phyloP scores from a whole-genome alignment of 1,140 invertebrate genomes.

The Bilobella aurantiaca region DNA sequence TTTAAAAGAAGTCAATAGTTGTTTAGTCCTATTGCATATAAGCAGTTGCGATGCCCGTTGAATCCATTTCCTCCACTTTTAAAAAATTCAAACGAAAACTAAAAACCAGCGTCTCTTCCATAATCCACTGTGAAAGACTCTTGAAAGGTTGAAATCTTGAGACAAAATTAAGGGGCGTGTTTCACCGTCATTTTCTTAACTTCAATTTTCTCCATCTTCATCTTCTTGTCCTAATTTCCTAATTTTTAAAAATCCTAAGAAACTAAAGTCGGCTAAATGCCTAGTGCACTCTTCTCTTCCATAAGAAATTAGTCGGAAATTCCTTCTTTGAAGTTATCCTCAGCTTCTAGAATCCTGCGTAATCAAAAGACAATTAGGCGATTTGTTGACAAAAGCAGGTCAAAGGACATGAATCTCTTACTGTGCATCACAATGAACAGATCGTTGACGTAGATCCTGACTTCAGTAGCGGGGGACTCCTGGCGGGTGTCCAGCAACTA shows the following conservation, averaged over 20 bases:
- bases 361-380: background rate
- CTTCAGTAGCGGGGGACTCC: constrained; percentile 63
- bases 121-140: background rate
- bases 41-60: background rate
- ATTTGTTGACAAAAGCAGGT: no score
- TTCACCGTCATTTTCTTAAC: background rate
- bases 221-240: no score
- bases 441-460: constrained; percentile 18
- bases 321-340: background rate
- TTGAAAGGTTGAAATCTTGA: background rate
- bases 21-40: no score
- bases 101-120: background rate
- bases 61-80: background rate
- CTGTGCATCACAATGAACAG: constrained; percentile 21
- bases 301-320: constrained; percentile 6
- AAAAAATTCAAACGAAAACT: background rate
- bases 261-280: background rate
- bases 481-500: constrained; percentile 99
- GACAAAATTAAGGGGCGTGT: background rate
- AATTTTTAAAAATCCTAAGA: background rate
- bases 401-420: constrained; percentile 6
- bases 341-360: background rate
- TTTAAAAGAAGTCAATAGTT: background rate
- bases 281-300: background rate
- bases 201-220: no score